A percentile compares a stretch with the other conserved stretches of the same genome.
Evolutionary conservation across 2,888 invertebrate genomes (phyloP).

Genomic region (Homarus gammarus): DNA sequence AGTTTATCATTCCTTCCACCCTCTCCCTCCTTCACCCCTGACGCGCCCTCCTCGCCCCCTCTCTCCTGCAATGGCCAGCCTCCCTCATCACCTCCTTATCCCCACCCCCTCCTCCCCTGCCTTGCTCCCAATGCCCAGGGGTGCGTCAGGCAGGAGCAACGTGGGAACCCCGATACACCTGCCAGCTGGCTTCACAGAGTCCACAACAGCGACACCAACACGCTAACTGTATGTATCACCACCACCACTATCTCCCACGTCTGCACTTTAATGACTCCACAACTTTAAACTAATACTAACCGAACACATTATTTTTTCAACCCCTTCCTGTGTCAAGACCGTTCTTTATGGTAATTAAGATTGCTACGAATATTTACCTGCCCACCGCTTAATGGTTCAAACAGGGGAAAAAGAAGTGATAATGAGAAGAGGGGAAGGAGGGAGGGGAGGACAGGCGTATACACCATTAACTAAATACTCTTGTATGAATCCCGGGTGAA

Average conservation of each 20-base stretch:
- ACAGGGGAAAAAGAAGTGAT: too few species aligned
- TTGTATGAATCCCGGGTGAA: too few species aligned
- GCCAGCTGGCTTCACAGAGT: slow-evolving; percentile 1
- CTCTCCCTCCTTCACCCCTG: neutral
- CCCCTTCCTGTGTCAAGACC: neutral
- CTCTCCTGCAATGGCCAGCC: too few species aligned
- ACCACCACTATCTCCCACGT: neutral
- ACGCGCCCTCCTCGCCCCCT: too few species aligned
- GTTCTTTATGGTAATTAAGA: neutral
- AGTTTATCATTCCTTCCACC: neutral
- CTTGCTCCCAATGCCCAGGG: neutral
- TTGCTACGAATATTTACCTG: neutral
- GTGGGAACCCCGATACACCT: neutral
- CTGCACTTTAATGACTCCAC: neutral
- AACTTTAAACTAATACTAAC: neutral
- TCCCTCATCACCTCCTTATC: neutral
- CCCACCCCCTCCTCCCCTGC: neutral
- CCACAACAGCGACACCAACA: neutral
- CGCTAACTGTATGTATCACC: neutral
- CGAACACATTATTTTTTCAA: neutral
- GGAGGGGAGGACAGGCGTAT: too few species aligned
- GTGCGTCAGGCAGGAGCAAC: neutral
- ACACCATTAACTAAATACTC: too few species aligned
- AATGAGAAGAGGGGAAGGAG: too few species aligned
- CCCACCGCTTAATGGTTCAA: too few species aligned